Percentiles rank a stretch among this genome's conserved stretches.
Conservation (phyloP, 2,888 invertebrate genomes). For the Tipula lateralis region DNA sequence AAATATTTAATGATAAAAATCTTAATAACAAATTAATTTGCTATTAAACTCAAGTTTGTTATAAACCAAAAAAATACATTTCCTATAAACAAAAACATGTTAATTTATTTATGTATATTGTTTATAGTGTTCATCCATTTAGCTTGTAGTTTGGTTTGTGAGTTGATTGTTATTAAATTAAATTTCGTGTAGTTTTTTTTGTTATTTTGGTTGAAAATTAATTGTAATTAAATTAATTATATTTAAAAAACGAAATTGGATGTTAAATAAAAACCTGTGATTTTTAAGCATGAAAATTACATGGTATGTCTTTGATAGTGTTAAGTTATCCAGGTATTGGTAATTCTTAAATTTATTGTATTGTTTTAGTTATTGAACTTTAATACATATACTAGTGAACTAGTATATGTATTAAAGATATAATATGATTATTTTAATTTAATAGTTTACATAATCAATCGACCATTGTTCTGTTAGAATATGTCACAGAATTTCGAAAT, state of each 20-base stretch:
- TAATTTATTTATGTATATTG: neutral
- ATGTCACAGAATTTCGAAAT: neutral
- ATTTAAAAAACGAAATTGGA: neutral
- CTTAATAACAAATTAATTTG: slow-evolving; percentile 24
- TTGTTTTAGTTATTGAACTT: neutral
- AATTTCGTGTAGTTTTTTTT: neutral
- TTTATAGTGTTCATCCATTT: neutral
- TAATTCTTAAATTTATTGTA: neutral
- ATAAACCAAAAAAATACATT: neutral
- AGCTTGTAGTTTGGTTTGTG: slow-evolving; percentile 5
- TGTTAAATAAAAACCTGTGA: neutral
- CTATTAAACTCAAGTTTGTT: slow-evolving; percentile 7
- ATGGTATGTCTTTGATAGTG: neutral
- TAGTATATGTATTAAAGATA: too few species aligned
- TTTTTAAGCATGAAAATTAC: neutral
- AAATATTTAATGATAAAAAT: slow-evolving; percentile 24
- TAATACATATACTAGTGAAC: neutral
- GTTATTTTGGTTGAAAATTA: neutral
- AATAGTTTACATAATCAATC: too few species aligned
- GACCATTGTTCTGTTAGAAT: neutral
- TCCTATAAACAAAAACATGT: neutral
- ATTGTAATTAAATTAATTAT: slow-evolving; percentile 4
- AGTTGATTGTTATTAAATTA: slow-evolving; percentile 1
- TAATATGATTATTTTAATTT: neutral
- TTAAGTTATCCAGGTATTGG: neutral